phyloP scores from a whole-genome alignment of 1,140 invertebrate species.

The Drosophila guanche region DNA sequence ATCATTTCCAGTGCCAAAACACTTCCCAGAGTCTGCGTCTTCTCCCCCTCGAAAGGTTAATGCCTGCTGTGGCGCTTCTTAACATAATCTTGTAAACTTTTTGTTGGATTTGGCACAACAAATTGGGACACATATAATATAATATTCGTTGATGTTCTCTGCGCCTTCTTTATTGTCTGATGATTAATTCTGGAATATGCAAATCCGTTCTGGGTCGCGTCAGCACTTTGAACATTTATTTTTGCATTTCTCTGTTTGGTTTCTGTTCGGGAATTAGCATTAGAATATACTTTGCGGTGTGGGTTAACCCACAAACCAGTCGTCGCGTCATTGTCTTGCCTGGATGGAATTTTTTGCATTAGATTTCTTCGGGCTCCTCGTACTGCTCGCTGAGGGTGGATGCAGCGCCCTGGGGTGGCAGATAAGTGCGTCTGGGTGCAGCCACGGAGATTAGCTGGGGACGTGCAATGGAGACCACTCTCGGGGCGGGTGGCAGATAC shows the following conservation, averaged over 20 bases:
- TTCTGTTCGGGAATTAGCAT: constrained; percentile 55
- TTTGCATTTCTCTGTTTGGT: constrained; percentile 50
- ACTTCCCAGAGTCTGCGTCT: neutral
- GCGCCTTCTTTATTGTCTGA: constrained; percentile 32
- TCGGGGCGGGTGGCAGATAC: constrained; percentile 34
- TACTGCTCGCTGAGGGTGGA: constrained; percentile 10
- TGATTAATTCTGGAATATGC: constrained; percentile 56
- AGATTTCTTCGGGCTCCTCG: neutral
- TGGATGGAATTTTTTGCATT: neutral
- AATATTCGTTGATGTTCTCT: constrained; percentile 27
- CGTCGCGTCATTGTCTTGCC: constrained; percentile 5
- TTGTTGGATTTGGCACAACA: constrained; percentile 1
- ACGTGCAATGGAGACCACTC: constrained; percentile 12
- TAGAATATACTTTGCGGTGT: constrained; percentile 57
- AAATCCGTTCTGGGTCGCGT: constrained; percentile 26
- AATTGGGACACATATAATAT: constrained; percentile 15
- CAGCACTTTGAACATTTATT: too few relatives aligned
- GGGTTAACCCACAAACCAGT: constrained; percentile 64
- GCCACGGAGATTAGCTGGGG: constrained; percentile 14
- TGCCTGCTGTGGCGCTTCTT: constrained; percentile 50
- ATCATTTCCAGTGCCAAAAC: constrained; percentile 6
- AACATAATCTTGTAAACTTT: constrained; percentile 12
- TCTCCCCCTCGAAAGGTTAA: constrained; percentile 44
- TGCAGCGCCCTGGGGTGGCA: constrained; percentile 36
- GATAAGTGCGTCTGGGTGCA: constrained; percentile 29